These are phyloP conservation scores for Tapirus terrestris DNA, from an alignment of 2,113 vertebrate genomes.

Conservation along the genomic window DNA sequence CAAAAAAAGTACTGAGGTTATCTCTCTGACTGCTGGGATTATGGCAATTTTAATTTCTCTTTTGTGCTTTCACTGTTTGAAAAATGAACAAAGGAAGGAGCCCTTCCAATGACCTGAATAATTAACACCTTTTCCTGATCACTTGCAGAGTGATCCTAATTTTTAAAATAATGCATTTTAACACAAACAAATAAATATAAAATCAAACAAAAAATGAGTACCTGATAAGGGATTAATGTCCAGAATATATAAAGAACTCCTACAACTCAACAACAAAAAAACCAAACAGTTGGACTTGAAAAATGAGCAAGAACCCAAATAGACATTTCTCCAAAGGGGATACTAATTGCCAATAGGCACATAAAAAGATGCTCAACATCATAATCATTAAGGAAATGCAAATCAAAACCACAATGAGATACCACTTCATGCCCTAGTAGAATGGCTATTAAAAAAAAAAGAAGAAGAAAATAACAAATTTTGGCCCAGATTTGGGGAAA, in stretches of 20 bases:
- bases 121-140: background rate
- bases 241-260: background rate
- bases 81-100: background rate
- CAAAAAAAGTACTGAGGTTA: background rate
- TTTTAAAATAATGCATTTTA: conserved; percentile 2
- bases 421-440: background rate
- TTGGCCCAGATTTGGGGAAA: background rate
- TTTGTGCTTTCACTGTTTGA: background rate
- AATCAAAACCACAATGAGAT: background rate
- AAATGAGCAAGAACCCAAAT: background rate
- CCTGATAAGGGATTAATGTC: background rate
- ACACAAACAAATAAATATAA: conserved; percentile 3
- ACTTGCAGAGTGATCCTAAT: background rate
- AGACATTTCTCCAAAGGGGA: background rate
- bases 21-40: background rate
- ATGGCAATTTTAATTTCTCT: background rate
- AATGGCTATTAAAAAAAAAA: background rate
- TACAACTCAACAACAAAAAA: background rate
- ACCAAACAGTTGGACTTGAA: background rate
- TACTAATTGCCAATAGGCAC: background rate
- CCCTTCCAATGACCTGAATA: background rate
- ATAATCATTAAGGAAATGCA: background rate
- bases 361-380: background rate
- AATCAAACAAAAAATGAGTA: background rate
- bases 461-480: background rate